phyloP scores from a whole-genome alignment of 1,140 invertebrate species.

The Aphaenogaster floridana region DNA sequence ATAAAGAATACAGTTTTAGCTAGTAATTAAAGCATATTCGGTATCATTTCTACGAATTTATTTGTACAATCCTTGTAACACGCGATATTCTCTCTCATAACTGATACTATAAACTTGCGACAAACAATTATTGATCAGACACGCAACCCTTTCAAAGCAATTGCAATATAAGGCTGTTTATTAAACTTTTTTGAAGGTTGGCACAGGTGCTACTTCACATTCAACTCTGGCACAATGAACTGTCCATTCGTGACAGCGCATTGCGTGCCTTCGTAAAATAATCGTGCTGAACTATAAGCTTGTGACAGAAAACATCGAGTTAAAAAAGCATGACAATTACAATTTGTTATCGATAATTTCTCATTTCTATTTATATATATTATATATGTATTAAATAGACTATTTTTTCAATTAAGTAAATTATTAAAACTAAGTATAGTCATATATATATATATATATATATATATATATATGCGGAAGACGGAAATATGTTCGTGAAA shows the following conservation, averaged over 20 bases:
- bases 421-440: not conserved
- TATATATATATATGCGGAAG: not conserved
- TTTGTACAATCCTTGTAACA: not conserved
- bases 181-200: slow-evolving; percentile 13
- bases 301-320: not conserved
- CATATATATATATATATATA: not conserved
- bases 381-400: not conserved
- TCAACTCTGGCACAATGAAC: not conserved
- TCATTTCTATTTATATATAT: not conserved
- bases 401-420: not conserved
- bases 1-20: not conserved
- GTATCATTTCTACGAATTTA: not conserved
- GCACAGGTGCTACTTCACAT: not conserved
- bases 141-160: slow-evolving; percentile 6
- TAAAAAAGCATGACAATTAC: not conserved
- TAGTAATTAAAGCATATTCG: not conserved
- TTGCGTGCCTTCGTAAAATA: not conserved
- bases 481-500: not conserved
- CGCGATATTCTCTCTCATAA: not conserved
- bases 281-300: not conserved
- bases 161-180: not conserved
- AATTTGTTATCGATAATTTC: slow-evolving; percentile 29
- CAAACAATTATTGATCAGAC: not conserved
- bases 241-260: not conserved
- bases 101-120: slow-evolving; percentile 5